phyloP scores from a whole-genome alignment of 2,888 invertebrate species.

The Drosophila phalerata region DNA sequence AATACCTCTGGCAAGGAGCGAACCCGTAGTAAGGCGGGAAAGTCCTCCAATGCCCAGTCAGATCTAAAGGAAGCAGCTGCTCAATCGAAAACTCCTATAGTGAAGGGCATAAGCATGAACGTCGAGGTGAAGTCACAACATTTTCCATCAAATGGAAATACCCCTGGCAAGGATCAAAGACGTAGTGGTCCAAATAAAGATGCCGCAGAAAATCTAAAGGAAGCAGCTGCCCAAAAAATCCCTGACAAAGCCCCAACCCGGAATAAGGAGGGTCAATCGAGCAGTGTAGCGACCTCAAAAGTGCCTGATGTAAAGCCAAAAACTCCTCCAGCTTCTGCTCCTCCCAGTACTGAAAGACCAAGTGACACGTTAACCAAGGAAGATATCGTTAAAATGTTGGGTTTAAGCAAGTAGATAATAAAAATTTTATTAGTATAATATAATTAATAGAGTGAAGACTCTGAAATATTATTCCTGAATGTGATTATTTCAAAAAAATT shows the following conservation, averaged over 20 bases:
- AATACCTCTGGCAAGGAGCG: neutral
- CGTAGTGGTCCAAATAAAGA: neutral
- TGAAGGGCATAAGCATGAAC: slow-evolving; percentile 15
- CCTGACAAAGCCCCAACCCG: neutral
- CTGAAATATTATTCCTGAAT: too few species aligned
- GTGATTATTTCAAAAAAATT: neutral
- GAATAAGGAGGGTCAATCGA: neutral
- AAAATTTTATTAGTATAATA: neutral
- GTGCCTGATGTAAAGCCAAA: neutral
- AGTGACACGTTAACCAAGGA: slow-evolving; percentile 59
- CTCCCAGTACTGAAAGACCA: neutral
- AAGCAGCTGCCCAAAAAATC: neutral
- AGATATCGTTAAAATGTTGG: slow-evolving; percentile 65
- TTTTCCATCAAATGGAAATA: neutral
- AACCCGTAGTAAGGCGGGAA: neutral
- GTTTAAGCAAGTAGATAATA: slow-evolving; percentile 30
- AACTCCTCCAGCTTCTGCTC: neutral
- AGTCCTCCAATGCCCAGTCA: neutral
- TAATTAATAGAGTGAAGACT: neutral
- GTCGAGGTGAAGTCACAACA: slow-evolving; percentile 50
- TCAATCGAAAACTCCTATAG: too few species aligned
- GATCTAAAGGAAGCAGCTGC: neutral
- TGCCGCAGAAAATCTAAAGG: neutral
- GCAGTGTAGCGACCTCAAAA: neutral
- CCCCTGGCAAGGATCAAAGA: neutral